These are phyloP conservation scores for Lophochroa leadbeateri DNA, from an alignment of 2,113 vertebrate species.

Conservation along the genomic window DNA sequence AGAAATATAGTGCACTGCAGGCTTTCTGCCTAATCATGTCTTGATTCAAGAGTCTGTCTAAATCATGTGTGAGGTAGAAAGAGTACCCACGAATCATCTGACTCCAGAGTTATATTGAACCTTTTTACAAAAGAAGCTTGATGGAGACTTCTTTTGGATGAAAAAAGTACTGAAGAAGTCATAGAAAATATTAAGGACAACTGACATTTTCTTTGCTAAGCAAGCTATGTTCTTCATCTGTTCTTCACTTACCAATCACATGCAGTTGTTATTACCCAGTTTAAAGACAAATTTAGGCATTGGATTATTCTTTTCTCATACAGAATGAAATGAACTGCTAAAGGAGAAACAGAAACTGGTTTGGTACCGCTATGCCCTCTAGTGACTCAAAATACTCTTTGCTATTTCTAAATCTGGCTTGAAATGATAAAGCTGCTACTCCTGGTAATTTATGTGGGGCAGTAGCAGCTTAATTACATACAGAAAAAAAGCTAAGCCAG, in stretches of 20 bases:
- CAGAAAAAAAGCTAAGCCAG: not conserved
- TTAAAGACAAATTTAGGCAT: not conserved
- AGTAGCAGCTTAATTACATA: not conserved
- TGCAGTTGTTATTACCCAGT: not conserved
- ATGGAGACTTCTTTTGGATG: not conserved
- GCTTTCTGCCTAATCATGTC: not conserved
- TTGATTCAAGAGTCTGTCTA: not conserved
- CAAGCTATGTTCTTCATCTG: not conserved
- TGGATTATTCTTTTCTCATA: not conserved
- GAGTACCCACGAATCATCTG: not conserved
- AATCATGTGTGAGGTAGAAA: not conserved
- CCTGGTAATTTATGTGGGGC: not conserved
- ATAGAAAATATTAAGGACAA: not conserved
- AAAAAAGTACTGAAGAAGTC: not conserved
- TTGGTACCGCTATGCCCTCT: conserved; percentile 54
- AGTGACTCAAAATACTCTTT: conserved; percentile 42
- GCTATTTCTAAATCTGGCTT: not conserved
- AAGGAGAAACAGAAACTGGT: not conserved
- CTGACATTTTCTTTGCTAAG: not conserved
- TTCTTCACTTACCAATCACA: not conserved
- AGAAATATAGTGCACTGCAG: not conserved
- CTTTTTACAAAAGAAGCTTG: not conserved
- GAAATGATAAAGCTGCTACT: not conserved
- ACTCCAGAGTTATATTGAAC: not conserved
- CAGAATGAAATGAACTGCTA: not conserved